Base-by-base conservation (phyloP, 2,797 vertebrate species). In the Chiroxiphia lanceolata region DNA sequence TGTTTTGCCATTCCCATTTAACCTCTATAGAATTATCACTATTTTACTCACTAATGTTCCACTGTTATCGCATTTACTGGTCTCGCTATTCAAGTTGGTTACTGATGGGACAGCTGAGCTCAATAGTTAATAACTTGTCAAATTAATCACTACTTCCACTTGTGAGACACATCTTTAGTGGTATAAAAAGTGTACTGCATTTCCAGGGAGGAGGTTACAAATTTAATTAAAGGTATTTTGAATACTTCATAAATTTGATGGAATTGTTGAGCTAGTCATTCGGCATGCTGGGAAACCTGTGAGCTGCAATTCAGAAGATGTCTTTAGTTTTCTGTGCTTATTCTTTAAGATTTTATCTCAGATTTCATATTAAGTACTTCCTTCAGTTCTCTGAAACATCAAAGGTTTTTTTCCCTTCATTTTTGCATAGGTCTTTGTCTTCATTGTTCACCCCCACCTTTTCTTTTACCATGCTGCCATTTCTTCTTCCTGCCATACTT, bases 41-140 rank as follows among this genome's bases (percentile, higher is more conserved):
- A 22, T 74, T 96, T 85, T 65, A 69, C 33, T 85, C 47, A 75
- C 61, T 85, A 69, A 60, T 25, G 48, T 87, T 90, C 80, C 53
- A 44, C 63, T 83, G 38, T 59, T 59, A 69, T 45, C 13, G 12
- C 38, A 78, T 63, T 87, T 57, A 57, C 47, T 53, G 50, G 70
- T 87, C 44, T 85, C 5, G 48, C 72, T 89, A 83, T 94, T 96
- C 79, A 92, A 77, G 64, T 78, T 80, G 51, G 51, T 81, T 94
- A 93, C 74, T 97, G 93, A 94, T 90, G 90, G 91, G 82, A 94
- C 70, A 93, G 45, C 78, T 84, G 57, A 53, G 59, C 89, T 97
- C 94, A 89, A 93, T 68, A 95, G 85, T 91, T 95, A 95, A 94
- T 96, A 95, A 89, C 94, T 82, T 95, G 71, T 53, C 75, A 96